phyloP scores from a whole-genome alignment of 2,113 vertebrate species.

The Cyprinodon variegatus region DNA sequence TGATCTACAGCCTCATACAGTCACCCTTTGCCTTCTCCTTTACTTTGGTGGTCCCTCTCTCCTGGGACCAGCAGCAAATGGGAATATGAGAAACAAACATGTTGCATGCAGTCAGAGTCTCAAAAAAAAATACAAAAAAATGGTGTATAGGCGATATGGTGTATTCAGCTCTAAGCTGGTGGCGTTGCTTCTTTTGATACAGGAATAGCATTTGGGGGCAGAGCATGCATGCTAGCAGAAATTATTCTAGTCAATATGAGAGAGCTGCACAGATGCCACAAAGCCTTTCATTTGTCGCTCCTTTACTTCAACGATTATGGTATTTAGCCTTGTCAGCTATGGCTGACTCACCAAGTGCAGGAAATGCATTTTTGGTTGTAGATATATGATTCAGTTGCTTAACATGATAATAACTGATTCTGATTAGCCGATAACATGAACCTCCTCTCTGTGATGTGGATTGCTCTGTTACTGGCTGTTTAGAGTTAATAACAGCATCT shows the following conservation, averaged over 20 bases:
- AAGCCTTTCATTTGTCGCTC: neutral
- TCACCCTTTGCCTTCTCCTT: conserved; percentile 20
- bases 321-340: neutral
- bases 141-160: neutral
- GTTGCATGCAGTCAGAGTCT: neutral
- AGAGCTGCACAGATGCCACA: neutral
- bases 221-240: conserved; percentile 8
- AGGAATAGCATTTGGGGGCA: conserved; percentile 13
- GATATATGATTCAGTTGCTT: neutral
- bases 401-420: neutral
- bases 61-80: neutral
- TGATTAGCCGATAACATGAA: neutral
- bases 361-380: neutral
- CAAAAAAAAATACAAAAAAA: neutral
- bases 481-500: neutral
- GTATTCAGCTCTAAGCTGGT: conserved; percentile 5
- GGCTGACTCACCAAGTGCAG: neutral
- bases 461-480: neutral
- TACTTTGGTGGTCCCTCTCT: conserved; percentile 1
- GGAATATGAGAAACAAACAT: neutral
- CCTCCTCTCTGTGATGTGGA: neutral
- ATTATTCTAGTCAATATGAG: conserved; percentile 7
- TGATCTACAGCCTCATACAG: conserved; percentile 15
- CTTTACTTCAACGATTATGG: neutral
- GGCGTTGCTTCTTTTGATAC: conserved; percentile 3